phyloP scores from a whole-genome alignment of 2,888 invertebrate species.

The Hirtodrosophila alboralis region DNA sequence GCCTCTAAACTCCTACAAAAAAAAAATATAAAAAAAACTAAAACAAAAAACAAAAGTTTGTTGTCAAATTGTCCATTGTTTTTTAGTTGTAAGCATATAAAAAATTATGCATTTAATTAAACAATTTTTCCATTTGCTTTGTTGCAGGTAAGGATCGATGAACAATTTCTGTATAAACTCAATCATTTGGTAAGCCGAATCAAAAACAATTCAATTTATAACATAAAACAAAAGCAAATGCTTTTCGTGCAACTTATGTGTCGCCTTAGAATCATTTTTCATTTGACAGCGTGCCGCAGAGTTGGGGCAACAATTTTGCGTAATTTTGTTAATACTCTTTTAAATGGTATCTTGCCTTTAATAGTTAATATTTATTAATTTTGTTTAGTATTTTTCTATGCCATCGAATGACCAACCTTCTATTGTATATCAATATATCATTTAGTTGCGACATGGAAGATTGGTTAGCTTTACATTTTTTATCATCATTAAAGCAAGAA shows the following conservation, averaged over 20 bases:
- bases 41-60: constrained; percentile 30
- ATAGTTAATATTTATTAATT: too few relatives aligned
- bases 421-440: too few relatives aligned
- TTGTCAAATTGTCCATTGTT: constrained; percentile 49
- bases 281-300: constrained; percentile 6
- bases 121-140: constrained; percentile 51
- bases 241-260: constrained; percentile 2
- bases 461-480: too few relatives aligned
- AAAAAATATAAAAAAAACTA: constrained; percentile 1
- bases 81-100: constrained; percentile 19
- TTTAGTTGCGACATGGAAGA: too few relatives aligned
- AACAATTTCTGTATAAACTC: constrained; percentile 82
- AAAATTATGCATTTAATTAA: constrained; percentile 28
- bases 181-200: constrained; percentile 82
- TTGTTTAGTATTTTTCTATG: too few relatives aligned
- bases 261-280: constrained; percentile 8
- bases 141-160: constrained; percentile 84
- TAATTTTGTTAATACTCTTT: too few relatives aligned
- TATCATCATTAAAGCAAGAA: too few relatives aligned
- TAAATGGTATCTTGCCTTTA: background rate
- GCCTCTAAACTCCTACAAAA: constrained; percentile 24
- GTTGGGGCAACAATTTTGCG: constrained; percentile 7
- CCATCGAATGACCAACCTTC: too few relatives aligned
- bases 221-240: constrained; percentile 9
- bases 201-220: constrained; percentile 1